A percentile compares a stretch with the other conserved stretches of the same genome.
phyloP scores from a whole-genome alignment of 2,113 vertebrate species.

The Pelodiscus sinensis region DNA sequence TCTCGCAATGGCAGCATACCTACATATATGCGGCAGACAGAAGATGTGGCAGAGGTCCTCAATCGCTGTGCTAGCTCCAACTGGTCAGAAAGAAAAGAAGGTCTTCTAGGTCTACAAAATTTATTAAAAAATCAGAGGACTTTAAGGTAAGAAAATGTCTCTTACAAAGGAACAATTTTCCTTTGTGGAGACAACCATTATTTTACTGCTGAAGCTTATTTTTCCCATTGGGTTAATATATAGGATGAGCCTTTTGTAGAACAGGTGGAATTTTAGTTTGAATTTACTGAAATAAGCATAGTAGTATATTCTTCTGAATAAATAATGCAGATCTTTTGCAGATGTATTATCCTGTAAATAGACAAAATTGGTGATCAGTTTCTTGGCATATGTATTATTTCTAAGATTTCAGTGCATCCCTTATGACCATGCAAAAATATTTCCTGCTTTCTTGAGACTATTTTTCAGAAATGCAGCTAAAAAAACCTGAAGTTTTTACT shows the following conservation, averaged over 20 bases:
- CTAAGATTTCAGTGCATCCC: background rate
- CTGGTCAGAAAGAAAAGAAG: conserved; percentile 98
- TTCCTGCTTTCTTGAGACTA: background rate
- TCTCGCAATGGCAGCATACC: conserved; percentile 95
- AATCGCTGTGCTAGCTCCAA: conserved; percentile 97
- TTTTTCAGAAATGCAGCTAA: background rate
- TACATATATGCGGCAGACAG: conserved; percentile 95
- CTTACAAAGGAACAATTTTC: rapidly evolving
- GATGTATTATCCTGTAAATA: background rate
- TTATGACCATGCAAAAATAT: background rate
- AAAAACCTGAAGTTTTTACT: background rate
- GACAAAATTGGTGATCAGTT: background rate
- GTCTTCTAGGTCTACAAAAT: conserved; percentile 91
- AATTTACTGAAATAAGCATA: background rate
- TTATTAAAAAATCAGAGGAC: conserved; percentile 95
- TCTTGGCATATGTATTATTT: background rate
- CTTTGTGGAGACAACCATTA: background rate
- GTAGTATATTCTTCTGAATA: background rate
- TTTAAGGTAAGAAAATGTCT: conserved; percentile 81
- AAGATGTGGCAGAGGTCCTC: conserved; percentile 96
- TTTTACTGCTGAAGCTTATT: background rate
- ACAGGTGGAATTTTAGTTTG: background rate
- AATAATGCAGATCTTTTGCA: background rate
- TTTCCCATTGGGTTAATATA: background rate
- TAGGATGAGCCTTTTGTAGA: background rate